Evolutionary conservation across 2,888 invertebrate species (phyloP).

Genomic region (Drosophila eohydei): DNA sequence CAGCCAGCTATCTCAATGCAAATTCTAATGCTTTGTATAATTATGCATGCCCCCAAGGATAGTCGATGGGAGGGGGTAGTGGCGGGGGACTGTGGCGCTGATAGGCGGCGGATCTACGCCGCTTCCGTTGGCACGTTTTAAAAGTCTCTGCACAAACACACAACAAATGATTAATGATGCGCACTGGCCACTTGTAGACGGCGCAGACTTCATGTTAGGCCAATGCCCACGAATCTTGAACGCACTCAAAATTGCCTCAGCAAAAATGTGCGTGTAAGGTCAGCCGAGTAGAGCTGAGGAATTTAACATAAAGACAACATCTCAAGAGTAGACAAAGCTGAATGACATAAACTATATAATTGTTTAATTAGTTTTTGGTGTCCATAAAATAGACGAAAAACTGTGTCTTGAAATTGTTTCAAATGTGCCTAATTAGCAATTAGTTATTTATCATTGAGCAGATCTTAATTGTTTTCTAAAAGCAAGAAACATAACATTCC

Average conservation of each 20-base stretch:
- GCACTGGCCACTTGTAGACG: slow-evolving; percentile 18
- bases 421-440: slow-evolving; percentile 1
- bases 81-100: slow-evolving; percentile 12
- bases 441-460: slow-evolving; percentile 6
- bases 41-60: slow-evolving; percentile 49
- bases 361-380: neutral
- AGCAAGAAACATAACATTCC: neutral
- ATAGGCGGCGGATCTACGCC: slow-evolving; percentile 34
- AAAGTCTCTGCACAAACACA: slow-evolving; percentile 15
- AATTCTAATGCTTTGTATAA: slow-evolving; percentile 52
- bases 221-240: slow-evolving; percentile 19
- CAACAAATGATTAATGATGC: slow-evolving; percentile 43
- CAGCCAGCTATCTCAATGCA: slow-evolving; percentile 31
- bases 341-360: slow-evolving; percentile 4
- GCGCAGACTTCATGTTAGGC: slow-evolving; percentile 25
- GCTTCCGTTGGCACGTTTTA: slow-evolving; percentile 53
- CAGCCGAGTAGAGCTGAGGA: slow-evolving; percentile 15
- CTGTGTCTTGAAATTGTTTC: neutral
- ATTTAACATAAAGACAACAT: slow-evolving; percentile 14
- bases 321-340: neutral
- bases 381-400: neutral
- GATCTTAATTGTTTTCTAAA: neutral
- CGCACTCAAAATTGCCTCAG: slow-evolving; percentile 31
- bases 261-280: slow-evolving; percentile 51
- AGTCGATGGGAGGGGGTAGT: neutral